Percentiles rank a stretch among this genome's conserved stretches.
These are phyloP conservation scores for Nematostella vectensis DNA, from an alignment of 92 coral and sea anemone genomes.

Conservation along the genomic window DNA sequence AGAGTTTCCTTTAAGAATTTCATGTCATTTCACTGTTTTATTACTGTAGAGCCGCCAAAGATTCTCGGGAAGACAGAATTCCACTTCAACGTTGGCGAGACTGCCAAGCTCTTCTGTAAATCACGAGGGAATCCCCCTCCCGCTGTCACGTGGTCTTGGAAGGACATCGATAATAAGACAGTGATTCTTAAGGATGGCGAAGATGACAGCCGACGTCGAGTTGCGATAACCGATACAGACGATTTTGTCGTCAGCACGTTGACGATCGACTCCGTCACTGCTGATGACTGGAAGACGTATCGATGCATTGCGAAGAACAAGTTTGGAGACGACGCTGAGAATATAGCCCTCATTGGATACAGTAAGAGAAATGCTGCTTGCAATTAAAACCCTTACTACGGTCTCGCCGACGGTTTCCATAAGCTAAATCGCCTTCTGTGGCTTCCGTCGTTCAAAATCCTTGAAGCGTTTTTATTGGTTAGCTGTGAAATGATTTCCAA, in stretches of 20 bases:
- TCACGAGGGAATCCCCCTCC: constrained; percentile 80
- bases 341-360: constrained; percentile 39
- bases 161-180: constrained; percentile 21
- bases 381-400: too few species aligned
- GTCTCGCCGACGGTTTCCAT: background rate
- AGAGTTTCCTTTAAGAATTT: too few species aligned
- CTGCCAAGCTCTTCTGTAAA: constrained; percentile 52
- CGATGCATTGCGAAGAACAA: constrained; percentile 42
- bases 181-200: constrained; percentile 44
- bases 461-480: too few species aligned
- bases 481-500: too few species aligned
- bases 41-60: constrained; percentile 45
- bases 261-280: constrained; percentile 43
- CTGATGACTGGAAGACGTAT: constrained; percentile 48
- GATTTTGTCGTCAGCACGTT: constrained; percentile 57
- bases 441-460: too few species aligned
- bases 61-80: constrained; percentile 47
- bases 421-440: too few species aligned
- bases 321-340: constrained; percentile 20
- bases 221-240: constrained; percentile 32
- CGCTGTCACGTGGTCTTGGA: constrained; percentile 70
- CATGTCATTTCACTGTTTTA: too few species aligned
- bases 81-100: constrained; percentile 61
- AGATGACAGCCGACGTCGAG: constrained; percentile 51
- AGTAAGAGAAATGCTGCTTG: constrained; percentile 60